Evolutionary conservation across 2,113 vertebrate species (phyloP), one percentile per base, ranked within the genome.

Genomic region (Scomber colias): DNA sequence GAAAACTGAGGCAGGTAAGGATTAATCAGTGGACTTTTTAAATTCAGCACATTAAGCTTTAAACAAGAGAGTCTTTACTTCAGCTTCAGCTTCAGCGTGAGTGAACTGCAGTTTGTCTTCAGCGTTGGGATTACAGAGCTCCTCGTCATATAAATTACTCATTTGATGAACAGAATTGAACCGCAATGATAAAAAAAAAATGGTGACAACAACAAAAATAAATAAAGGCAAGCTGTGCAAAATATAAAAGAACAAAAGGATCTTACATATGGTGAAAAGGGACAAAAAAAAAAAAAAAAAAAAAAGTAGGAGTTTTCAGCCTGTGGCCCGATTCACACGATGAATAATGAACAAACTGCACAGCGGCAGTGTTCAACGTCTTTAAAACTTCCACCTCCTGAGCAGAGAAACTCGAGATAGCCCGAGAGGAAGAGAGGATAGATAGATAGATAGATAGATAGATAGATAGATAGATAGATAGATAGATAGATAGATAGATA

Each of bases 341-440:
- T 87, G 66, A 85, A 83, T 85, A 75, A 83, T 75, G 51, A 75
- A 85, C n/a, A 56, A 49, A 45, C 60, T 40, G 11, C 63, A 51
- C 3, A 10, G 68, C 49, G 17, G 75, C 12, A 11, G 8, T 35
- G 0, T 13, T 40, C 35, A 8, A 9, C 31, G 55, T 13, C 51
- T 68, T 67, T 3, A 51, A 27, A 27, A n/a, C 55, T 62, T 74
- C 70, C 48, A 16, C 60, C 48, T 71, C 60, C 79, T 35, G 73
- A 40, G 71, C 53, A 15, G 46, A 1, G 54, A 78, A 72, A 48
- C 48, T 21, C 30, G 30, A 65, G 53, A 35, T 8, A 1, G 64
- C 16, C 40, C 1, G 45, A 63, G 62, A 71, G 66, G 54, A 55
- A 54, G 70, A 48, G 12, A 30, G 59, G 76, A 51, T 17, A 17